Evolutionary conservation across 2,797 vertebrate genomes (phyloP), one percentile per base, ranked within the genome.

Genomic region (Loris lydekkerianus): DNA sequence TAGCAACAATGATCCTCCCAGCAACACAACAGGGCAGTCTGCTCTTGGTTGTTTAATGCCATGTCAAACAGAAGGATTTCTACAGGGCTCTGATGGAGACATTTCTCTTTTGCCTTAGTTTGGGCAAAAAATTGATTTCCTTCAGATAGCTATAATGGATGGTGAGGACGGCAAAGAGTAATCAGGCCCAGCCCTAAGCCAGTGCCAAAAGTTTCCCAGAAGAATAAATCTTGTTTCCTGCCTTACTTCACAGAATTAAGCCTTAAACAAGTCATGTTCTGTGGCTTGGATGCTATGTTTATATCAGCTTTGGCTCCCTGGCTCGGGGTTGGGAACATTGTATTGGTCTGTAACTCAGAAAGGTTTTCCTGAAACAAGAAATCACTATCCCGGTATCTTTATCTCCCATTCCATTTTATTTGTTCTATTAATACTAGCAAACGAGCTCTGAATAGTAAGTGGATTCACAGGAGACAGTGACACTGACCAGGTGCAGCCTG

Each of bases 191-290:
- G 99, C 98, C 99, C 96, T 97, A 98, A 97, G 97, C 97, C 98
- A 99, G 98, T 98, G 98, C 98, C 98, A 99, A 98, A 98, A 98
- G 98, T 98, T 98, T 99, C 99, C 98, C 98, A 98, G 98, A 98
- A 99, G 99, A 98, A 99, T 99, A 98, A 99, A 99, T 98, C 97
- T 98, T 94, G 98, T 98, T 99, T 99, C 99, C 99, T 99, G 99
- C 98, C 98, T 99, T 99, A 98, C 98, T 99, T 99, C 99, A 99
- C 97, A 98, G 98, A 98, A 98, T 98, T 98, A 99, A 99, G 97
- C 98, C 98, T 98, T 98, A 99, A 98, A 99, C 98, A 99, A 99
- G 98, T 98, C 98, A 98, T 99, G 98, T 98, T 99, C 98, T 98
- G 98, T 98, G 98, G 98, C 98, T 98, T 98, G 98, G 98, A 98